Percentiles rank a stretch among this genome's conserved stretches.
Conservation (phyloP, 1,140 invertebrate genomes). For the Ylistrum balloti region DNA sequence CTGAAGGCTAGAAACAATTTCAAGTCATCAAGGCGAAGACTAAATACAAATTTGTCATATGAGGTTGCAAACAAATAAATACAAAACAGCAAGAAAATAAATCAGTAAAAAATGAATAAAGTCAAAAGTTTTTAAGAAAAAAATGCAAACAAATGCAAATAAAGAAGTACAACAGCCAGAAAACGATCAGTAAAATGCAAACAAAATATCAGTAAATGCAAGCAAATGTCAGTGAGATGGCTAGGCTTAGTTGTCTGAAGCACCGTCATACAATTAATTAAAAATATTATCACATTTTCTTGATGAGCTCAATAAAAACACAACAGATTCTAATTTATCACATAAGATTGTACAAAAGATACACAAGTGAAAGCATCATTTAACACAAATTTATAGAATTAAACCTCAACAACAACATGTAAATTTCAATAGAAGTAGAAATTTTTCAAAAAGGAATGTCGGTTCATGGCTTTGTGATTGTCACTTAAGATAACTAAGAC, state of each 20-base stretch:
- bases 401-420: no score
- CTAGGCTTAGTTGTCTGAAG: neutral
- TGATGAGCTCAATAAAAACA: no score
- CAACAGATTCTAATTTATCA: no score
- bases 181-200: conserved; percentile 12
- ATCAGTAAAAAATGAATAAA: neutral
- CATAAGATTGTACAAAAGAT: no score
- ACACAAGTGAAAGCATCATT: no score
- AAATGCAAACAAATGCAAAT: neutral
- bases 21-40: no score
- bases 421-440: no score
- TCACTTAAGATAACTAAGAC: neutral
- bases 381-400: no score
- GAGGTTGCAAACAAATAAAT: neutral
- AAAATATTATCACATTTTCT: neutral
- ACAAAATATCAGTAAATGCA: conserved; percentile 28
- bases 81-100: neutral
- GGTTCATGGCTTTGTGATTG: neutral
- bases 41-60: no score
- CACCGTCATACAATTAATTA: neutral
- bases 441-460: neutral
- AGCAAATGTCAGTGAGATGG: conserved; percentile 17
- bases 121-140: neutral
- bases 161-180: neutral
- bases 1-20: no score